Conservation (phyloP, 2,888 invertebrate species). For the Epirrhoe tristata region DNA sequence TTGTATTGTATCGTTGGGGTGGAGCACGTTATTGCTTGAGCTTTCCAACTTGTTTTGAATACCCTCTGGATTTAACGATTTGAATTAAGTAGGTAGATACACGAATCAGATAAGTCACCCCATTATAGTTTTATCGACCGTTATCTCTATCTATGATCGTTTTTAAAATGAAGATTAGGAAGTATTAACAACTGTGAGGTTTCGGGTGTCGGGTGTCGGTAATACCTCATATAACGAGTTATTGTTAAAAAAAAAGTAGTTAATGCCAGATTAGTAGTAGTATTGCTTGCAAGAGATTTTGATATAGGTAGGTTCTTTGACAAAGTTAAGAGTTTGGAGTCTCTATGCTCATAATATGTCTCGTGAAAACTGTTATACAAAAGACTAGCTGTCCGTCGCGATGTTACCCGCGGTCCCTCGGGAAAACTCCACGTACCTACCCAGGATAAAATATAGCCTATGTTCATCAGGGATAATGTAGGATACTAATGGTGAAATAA, state of each 20-base stretch:
- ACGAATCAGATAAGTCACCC: constrained; percentile 73
- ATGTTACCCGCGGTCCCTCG: too few relatives aligned
- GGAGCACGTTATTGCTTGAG: constrained; percentile 73
- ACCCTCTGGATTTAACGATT: constrained; percentile 76
- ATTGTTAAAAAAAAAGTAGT: not conserved
- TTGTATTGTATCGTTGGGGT: constrained; percentile 69
- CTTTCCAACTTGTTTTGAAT: constrained; percentile 70
- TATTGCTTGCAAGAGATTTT: too few relatives aligned
- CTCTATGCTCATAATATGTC: too few relatives aligned
- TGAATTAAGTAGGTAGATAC: constrained; percentile 76
- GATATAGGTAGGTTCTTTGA: too few relatives aligned
- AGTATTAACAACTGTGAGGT: constrained; percentile 55
- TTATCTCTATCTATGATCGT: constrained; percentile 58
- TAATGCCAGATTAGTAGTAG: not conserved
- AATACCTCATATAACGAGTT: not conserved
- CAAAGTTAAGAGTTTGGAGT: too few relatives aligned
- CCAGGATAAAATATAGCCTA: too few relatives aligned
- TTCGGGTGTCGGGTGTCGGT: constrained; percentile 36
- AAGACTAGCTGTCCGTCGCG: too few relatives aligned
- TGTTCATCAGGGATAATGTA: too few relatives aligned
- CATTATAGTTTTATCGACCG: constrained; percentile 61
- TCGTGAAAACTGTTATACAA: too few relatives aligned
- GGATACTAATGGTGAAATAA: too few relatives aligned
- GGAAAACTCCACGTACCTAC: too few relatives aligned
- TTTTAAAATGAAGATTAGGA: constrained; percentile 65